Evolutionary conservation across 2,888 invertebrate genomes (phyloP), one percentile per base, ranked within the genome.

Genomic region (Sisyra nigra): DNA sequence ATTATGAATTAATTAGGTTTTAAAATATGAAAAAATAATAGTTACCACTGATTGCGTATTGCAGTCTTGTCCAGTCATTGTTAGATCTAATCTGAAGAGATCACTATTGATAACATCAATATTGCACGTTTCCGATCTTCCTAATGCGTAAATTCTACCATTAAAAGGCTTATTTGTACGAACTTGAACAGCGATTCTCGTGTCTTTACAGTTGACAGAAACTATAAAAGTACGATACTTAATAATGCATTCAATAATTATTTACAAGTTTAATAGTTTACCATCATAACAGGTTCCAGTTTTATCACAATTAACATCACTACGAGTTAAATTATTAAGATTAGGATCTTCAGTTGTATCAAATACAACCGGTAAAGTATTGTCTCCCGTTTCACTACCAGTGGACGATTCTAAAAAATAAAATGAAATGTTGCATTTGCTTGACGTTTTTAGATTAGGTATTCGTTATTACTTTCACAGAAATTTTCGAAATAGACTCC

Each of bases 221-320:
- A 93, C 92, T 92, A 63, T 35, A 67, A 66, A 19, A 31, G 10
- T n/a, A n/a, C n/a, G n/a, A n/a, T n/a, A n/a, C n/a, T n/a, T 29
- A 45, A n/a, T 24, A 7, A n/a, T n/a, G n/a, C n/a, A n/a, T n/a
- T n/a, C n/a, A n/a, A n/a, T n/a, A n/a, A n/a, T n/a, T n/a, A n/a
- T n/a, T n/a, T n/a, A n/a, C 38, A 18, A 42, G 37, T 45, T 42
- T n/a, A 33, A 36, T 29, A 44, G 30, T 63, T 70, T 71, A 91
- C 91, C 91, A 64, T 93, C 88, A 57, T 92, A 92, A 59, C 92
- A 93, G 50, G 91, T 91, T 58, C 92, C 92, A 44, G 88, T 89
- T 58, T 88, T 87, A 65, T 92, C 92, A 60, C 92, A 93, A 64
- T 91, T 89, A 41, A 83, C 80, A 57, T 84, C 83, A 54, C 74